phyloP scores from a whole-genome alignment of 2,888 invertebrate genomes.

The Gerosis bhagava region DNA sequence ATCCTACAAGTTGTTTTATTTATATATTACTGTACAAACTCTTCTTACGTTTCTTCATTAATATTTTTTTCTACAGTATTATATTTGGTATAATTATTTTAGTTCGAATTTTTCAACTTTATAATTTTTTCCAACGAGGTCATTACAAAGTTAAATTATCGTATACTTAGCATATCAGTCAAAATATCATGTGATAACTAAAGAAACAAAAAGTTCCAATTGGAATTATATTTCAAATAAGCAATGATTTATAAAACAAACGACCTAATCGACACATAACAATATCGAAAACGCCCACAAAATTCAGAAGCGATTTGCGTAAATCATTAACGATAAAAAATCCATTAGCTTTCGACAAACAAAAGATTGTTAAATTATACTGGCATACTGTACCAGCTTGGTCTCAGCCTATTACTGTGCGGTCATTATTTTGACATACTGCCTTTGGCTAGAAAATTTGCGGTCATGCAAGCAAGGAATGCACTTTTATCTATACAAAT shows the following conservation, averaged over 20 bases:
- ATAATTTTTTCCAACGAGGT: too few relatives aligned
- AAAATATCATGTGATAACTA: too few relatives aligned
- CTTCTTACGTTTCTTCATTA: too few relatives aligned
- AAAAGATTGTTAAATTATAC: slow-evolving; percentile 27
- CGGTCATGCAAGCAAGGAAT: slow-evolving; percentile 71
- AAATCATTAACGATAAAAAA: slow-evolving; percentile 31
- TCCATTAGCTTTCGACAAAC: slow-evolving; percentile 34
- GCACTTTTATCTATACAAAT: slow-evolving; percentile 70
- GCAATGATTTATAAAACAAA: neutral
- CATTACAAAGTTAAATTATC: too few relatives aligned
- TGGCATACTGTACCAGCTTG: slow-evolving; percentile 23
- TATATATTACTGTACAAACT: too few relatives aligned
- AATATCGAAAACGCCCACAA: slow-evolving; percentile 11
- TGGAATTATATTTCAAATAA: neutral
- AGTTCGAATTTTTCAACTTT: too few relatives aligned
- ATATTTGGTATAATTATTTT: too few relatives aligned
- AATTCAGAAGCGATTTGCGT: slow-evolving; percentile 20
- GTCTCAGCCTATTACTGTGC: slow-evolving; percentile 55
- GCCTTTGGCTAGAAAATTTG: slow-evolving; percentile 66
- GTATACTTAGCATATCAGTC: too few relatives aligned
- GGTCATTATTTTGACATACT: slow-evolving; percentile 80
- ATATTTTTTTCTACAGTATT: too few relatives aligned
- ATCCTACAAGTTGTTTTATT: too few relatives aligned
- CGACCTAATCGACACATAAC: neutral
- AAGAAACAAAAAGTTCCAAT: slow-evolving; percentile 1